phyloP scores from a whole-genome alignment of 2,113 vertebrate species.

The Scomber scombrus region DNA sequence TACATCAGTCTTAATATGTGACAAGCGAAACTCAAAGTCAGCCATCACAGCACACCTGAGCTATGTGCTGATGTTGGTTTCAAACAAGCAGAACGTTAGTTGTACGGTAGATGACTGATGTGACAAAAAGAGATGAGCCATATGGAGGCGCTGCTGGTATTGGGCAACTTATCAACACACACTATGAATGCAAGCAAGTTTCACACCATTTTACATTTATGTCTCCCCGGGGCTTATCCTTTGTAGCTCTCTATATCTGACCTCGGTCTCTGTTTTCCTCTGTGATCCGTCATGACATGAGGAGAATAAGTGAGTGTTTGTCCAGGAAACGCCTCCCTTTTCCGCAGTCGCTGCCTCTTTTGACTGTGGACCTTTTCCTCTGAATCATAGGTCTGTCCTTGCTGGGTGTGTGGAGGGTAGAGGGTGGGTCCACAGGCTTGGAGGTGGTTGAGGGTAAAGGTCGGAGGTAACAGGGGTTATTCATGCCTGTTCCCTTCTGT shows the following conservation, averaged over 20 bases:
- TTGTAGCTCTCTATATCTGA: background rate
- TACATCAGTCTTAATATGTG: background rate
- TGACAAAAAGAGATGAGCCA: slow-evolving; percentile 14
- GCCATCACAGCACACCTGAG: background rate
- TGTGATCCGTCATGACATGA: slow-evolving; percentile 17
- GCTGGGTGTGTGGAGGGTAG: slow-evolving; percentile 26
- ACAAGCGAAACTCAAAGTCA: slow-evolving; percentile 2
- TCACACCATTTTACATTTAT: too few relatives aligned
- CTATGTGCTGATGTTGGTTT: background rate
- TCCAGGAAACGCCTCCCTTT: slow-evolving; percentile 56
- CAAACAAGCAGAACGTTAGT: slow-evolving; percentile 8
- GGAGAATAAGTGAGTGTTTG: slow-evolving; percentile 24
- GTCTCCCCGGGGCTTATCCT: background rate
- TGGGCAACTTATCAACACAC: slow-evolving; percentile 29
- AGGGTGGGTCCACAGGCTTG: slow-evolving; percentile 25
- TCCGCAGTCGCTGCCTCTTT: slow-evolving; percentile 12
- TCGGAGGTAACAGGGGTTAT: slow-evolving; percentile 66
- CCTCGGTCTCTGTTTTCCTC: background rate
- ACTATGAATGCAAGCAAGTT: background rate
- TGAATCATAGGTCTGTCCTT: slow-evolving; percentile 48
- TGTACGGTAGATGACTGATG: slow-evolving; percentile 14
- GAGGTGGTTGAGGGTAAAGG: slow-evolving; percentile 65
- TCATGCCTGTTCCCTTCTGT: slow-evolving; percentile 46
- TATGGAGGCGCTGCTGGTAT: slow-evolving; percentile 44
- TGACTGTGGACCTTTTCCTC: slow-evolving; percentile 47